Base-by-base conservation (phyloP, 2,888 invertebrate species). In the Lasioglossum pauxillum region DNA sequence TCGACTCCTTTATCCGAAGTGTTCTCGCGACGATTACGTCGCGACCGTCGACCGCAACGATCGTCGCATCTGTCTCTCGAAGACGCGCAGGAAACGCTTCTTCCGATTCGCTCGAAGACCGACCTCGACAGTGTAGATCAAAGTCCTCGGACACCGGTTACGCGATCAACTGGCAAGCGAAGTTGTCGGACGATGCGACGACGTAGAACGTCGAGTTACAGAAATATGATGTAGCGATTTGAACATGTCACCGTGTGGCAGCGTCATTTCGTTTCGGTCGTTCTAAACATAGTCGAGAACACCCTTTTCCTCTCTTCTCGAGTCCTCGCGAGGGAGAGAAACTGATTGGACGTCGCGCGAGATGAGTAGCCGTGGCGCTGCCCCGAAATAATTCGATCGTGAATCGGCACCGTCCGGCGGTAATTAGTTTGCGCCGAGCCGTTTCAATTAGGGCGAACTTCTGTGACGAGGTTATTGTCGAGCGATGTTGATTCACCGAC, bases 211-310 rank as follows among this genome's bases (percentile, higher is more conserved):
- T 85, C 90, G 89, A 85, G 90, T 90, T 89, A 92, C 91, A 87
- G 90, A 92, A 92, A 93, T 93, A 93, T 93, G 94, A 94, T 90
- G 91, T 91, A 88, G 87, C 86, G 93, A 92, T 90, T 91, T 91
- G 91, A 92, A 92, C 92, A 91, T 90, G 92, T 92, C 89, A 41
- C 85, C 49, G 60, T 64, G 72, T 31, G 75, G 79, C 80, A 49
- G 79, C 27, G 38, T 67, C 57, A 64, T 74, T 73, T 49, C 60
- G 35, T 71, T 49, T 67, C 80, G 80, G 57, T 71, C 53, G 80
- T 83, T 76, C 89, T 85, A 91, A 92, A 90, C 85, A 90, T 89
- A 88, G 86, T 78, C 41, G 19, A 46, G 57, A 75, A 67, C 49
- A 64, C 64, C 41, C 71, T 80, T 80, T 74, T 77, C 72, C 60